A percentile compares a stretch with the other conserved stretches of the same genome.
Evolutionary conservation across 1,140 invertebrate genomes (phyloP).

Genomic region (Calephelis virginiensis): DNA sequence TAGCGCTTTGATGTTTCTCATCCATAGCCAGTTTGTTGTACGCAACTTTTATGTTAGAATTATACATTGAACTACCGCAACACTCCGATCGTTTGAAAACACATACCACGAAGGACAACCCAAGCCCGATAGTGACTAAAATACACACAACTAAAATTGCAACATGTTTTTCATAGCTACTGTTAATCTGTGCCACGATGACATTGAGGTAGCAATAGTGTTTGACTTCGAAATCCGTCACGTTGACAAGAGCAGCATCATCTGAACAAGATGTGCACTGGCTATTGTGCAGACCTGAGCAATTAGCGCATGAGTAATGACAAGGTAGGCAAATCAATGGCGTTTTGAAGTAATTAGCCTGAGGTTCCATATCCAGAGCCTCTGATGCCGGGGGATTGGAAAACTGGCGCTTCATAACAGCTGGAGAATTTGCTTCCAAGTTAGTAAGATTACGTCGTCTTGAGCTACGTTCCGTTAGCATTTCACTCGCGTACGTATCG

Average conservation of each 20-base stretch:
- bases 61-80: slow-evolving; percentile 44
- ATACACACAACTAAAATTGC: slow-evolving; percentile 46
- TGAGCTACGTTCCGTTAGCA: slow-evolving; percentile 56
- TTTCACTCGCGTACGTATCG: slow-evolving; percentile 64
- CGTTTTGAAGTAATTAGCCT: slow-evolving; percentile 38
- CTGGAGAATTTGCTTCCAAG: slow-evolving; percentile 36
- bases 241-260: slow-evolving; percentile 58
- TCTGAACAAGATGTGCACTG: slow-evolving; percentile 64
- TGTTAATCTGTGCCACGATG: slow-evolving; percentile 52
- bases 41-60: slow-evolving; percentile 54
- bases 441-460: slow-evolving; percentile 64
- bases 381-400: slow-evolving; percentile 43
- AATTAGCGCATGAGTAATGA: slow-evolving; percentile 67
- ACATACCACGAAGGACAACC: slow-evolving; percentile 46
- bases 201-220: slow-evolving; percentile 64
- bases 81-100: slow-evolving; percentile 39
- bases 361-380: slow-evolving; percentile 60
- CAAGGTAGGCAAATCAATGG: slow-evolving; percentile 60
- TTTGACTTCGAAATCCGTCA: slow-evolving; percentile 50
- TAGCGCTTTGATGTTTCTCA: slow-evolving; percentile 62
- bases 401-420: slow-evolving; percentile 46
- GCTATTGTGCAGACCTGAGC: slow-evolving; percentile 54
- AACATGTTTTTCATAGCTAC: slow-evolving; percentile 54
- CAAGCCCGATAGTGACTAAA: slow-evolving; percentile 41
- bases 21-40: slow-evolving; percentile 65